phyloP scores from a whole-genome alignment of 2,888 invertebrate species.

The Elegia similella region DNA sequence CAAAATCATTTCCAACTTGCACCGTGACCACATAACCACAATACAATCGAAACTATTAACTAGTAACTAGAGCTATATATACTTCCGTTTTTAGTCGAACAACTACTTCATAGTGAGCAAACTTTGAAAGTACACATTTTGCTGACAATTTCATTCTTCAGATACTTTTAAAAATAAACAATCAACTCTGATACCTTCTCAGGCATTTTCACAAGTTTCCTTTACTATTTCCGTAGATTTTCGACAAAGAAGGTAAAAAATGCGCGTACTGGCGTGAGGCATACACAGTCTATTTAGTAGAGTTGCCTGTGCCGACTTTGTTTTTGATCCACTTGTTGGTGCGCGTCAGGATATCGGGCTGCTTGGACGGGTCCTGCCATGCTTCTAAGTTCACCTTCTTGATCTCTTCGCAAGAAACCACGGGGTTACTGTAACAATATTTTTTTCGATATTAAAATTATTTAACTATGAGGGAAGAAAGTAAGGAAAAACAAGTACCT shows the following conservation, averaged over 20 bases:
- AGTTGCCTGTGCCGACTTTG: slow-evolving; percentile 55
- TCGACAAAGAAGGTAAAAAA: slow-evolving; percentile 1
- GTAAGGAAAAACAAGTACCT: too few species aligned
- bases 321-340: slow-evolving; percentile 74
- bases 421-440: slow-evolving; percentile 75
- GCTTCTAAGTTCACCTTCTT: slow-evolving; percentile 67
- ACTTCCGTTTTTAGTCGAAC: slow-evolving; percentile 1
- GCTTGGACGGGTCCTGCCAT: slow-evolving; percentile 63
- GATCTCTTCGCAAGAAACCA: slow-evolving; percentile 75
- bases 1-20: neutral
- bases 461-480: too few species aligned
- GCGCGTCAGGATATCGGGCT: slow-evolving; percentile 67
- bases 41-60: neutral
- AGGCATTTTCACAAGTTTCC: too few species aligned
- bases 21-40: neutral
- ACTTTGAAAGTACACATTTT: neutral
- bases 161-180: neutral
- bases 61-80: neutral
- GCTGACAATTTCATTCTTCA: neutral
- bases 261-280: neutral
- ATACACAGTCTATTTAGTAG: slow-evolving; percentile 47
- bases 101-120: neutral
- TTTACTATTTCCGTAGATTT: neutral
- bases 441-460: neutral
- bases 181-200: neutral